phyloP scores from a whole-genome alignment of 2,888 invertebrate species.

The Spatulosminthurus flaviceps region DNA sequence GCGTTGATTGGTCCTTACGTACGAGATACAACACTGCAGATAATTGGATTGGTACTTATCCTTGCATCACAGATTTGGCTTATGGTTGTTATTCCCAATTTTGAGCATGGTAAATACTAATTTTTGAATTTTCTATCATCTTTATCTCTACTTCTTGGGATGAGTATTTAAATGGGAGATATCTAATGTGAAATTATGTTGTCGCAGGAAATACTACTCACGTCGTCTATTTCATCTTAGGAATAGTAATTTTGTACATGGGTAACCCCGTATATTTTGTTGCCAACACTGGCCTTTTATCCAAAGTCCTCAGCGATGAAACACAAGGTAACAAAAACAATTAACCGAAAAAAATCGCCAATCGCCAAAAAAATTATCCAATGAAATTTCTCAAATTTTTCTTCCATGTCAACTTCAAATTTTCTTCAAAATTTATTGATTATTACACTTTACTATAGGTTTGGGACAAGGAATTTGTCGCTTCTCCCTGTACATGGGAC shows the following conservation, averaged over 20 bases:
- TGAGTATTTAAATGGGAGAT: no score
- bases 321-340: no score
- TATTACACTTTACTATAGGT: no score
- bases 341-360: no score
- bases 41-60: constrained; percentile 65
- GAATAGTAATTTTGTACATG: constrained; percentile 1
- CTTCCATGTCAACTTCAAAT: no score
- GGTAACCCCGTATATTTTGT: not conserved
- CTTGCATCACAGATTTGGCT: constrained; percentile 65
- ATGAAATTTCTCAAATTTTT: no score
- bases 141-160: no score
- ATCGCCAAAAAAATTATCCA: no score
- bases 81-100: constrained; percentile 58
- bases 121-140: constrained; percentile 21
- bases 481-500: constrained; percentile 60
- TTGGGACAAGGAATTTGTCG: constrained; percentile 57
- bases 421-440: no score
- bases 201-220: not conserved
- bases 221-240: not conserved
- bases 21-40: constrained; percentile 65
- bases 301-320: constrained; percentile 61
- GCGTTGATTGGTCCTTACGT: constrained; percentile 65
- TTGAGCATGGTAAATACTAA: constrained; percentile 15
- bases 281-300: constrained; percentile 54
- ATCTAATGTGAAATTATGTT: not conserved